Base-by-base conservation (phyloP, 2,113 vertebrate genomes). In the Misgurnus mizolepis region DNA sequence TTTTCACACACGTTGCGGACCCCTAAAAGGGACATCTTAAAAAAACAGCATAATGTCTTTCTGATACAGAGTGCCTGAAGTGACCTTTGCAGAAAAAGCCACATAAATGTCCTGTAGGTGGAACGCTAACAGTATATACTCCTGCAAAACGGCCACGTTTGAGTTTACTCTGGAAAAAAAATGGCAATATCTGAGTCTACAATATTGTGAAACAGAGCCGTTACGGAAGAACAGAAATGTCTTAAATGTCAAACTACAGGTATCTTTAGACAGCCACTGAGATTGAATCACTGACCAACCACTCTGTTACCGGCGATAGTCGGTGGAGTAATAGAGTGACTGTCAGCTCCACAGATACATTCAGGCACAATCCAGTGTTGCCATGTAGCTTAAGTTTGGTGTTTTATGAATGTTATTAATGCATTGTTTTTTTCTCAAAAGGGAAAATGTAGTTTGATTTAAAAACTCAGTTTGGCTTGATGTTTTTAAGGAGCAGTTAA, bases 221-320 rank as follows among this genome's bases (percentile, higher is more conserved):
- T 18, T 73, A 22, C 18, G 43, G 58, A 73, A 61, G 71, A 74
- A 34, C 39, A 14, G 22, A 18, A 39, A 61, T 4, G 11, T 47
- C 40, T 45, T 74, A 61, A 74, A 74, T 74, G 71, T 74, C 71
- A 49, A 61, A 68, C 65, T 58, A 45, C 18, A 41, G 40, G 43
- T 47, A 58, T 62, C 41, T 41, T n/a, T 47, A 61, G 43, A 61
- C 41, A 69, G 18, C 8, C n/a, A 4, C 4, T 7, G 40, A 45
- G 41, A 61, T 60, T 78, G 12, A 56, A 69, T 61, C 76, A 45
- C 18, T 69, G 55, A 61, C 66, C 53, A 45, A 61, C 66, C 53
- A 45, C 47, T 55, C 55, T 27, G n/a, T 43, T 27, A 61, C 71
- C n/a, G 60, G 56, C 55, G 60, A 58, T 34, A 58, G 7, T 39